Evolutionary conservation across 2,113 vertebrate species (phyloP), one percentile per base, ranked within the genome.

Genomic region (Emydura subglobosa): DNA sequence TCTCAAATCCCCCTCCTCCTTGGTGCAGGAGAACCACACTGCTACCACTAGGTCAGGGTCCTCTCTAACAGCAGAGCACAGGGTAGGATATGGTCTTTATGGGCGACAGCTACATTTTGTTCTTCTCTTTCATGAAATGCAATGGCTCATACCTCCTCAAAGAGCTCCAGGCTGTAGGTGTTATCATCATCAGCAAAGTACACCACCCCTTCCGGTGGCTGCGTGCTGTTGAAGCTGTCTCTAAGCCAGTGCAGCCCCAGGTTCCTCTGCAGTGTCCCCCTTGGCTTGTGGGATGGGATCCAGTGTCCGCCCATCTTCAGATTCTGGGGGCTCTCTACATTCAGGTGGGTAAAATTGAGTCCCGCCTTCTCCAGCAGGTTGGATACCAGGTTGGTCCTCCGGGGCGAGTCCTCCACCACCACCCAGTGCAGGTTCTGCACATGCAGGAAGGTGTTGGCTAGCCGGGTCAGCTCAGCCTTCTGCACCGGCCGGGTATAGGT

Each of bases 101-200:
- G 82, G 55, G 7, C 29, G 89, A 74, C 25, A 78, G 57, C 53
- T 91, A 27, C 39, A 78, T 55, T 27, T 44, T 90, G 27, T 31
- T 91, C 90, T 93, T 72, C 90, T 54, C 12, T 65, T n/a, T 34
- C 13, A 16, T 34, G 27, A 74, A 24, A 65, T 81, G 87, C 88
- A 49, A 74, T 0, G 0, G 29, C 10, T 78, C 94, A 97, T 97
- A 99, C 99, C 99, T 99, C 99, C 91, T 99, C 99, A 97, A 99
- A 99, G 93, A 99, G 98, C 93, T 99, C 98, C 97, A 99, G 97
- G 97, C 99, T 99, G 96, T 99, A 99, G 3, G 99, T 99, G 97
- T 99, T 99, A 97, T 99, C 99, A 95, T 99, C 99, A 5, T 99
- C 99, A 1, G 99, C 99, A 97, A 99, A 99, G 95, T 99, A 99